Evolutionary conservation across 2,797 vertebrate species (phyloP).

Genomic region (Danio albolineatus): DNA sequence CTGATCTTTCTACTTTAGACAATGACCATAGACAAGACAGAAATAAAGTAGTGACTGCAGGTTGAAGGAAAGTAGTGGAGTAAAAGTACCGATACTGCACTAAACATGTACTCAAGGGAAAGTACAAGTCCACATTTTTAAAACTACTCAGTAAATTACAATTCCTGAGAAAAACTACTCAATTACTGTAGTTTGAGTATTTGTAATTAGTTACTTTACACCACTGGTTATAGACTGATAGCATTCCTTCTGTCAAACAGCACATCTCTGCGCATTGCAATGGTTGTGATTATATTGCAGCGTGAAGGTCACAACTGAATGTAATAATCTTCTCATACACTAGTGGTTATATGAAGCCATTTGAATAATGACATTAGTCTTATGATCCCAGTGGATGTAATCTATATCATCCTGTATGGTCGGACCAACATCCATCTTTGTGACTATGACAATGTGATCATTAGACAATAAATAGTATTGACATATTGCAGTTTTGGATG

Average conservation of each 20-base stretch:
- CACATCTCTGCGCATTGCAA: constrained; percentile 18
- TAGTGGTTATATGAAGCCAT: constrained; percentile 6
- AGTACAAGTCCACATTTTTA: too few species aligned
- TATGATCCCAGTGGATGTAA: constrained; percentile 31
- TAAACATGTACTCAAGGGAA: too few species aligned
- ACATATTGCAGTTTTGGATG: constrained; percentile 40
- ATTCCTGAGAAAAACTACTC: too few species aligned
- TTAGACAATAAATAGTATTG: constrained; percentile 56
- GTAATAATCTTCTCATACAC: constrained; percentile 28
- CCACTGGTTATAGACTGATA: neutral
- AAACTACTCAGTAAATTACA: too few species aligned
- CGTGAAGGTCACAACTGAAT: constrained; percentile 40
- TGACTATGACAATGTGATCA: constrained; percentile 43
- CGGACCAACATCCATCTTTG: constrained; percentile 49
- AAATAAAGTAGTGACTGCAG: too few species aligned
- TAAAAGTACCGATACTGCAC: too few species aligned
- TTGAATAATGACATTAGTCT: constrained; percentile 46
- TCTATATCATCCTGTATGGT: constrained; percentile 29
- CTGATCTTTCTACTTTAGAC: too few species aligned
- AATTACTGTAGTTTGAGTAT: too few species aligned
- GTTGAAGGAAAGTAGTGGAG: too few species aligned
- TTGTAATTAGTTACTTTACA: too few species aligned
- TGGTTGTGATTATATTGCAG: constrained; percentile 16
- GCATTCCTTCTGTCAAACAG: neutral
- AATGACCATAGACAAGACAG: too few species aligned